Evolutionary conservation across 2,888 invertebrate species (phyloP).

Genomic region (Parnassius orleans): DNA sequence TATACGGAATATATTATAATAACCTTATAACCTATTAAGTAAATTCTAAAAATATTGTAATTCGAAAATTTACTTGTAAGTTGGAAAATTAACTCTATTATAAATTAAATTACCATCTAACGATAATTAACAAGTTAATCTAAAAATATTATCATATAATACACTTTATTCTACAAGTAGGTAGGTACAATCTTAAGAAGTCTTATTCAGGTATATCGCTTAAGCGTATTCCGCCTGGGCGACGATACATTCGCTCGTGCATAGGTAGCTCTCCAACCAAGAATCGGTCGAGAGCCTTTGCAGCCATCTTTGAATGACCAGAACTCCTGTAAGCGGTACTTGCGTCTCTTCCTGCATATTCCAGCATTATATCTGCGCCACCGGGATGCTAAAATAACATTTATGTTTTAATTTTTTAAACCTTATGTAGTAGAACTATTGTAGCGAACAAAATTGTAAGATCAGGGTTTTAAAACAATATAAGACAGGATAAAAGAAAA

Average conservation of each 20-base stretch:
- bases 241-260: slow-evolving; percentile 86
- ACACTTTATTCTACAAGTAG: slow-evolving; percentile 27
- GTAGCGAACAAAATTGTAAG: no score
- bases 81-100: no score
- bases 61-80: no score
- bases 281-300: slow-evolving; percentile 84
- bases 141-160: slow-evolving; percentile 28
- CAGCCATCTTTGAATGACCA: slow-evolving; percentile 86
- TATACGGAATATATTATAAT: slow-evolving; percentile 32
- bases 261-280: slow-evolving; percentile 88
- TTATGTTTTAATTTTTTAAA: slow-evolving; percentile 1
- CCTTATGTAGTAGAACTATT: neutral
- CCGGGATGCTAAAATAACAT: slow-evolving; percentile 87
- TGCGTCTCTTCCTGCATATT: slow-evolving; percentile 92
- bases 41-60: no score
- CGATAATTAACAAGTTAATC: neutral
- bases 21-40: slow-evolving; percentile 3
- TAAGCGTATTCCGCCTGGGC: slow-evolving; percentile 80
- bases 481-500: no score
- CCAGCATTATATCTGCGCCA: slow-evolving; percentile 89
- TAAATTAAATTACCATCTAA: neutral
- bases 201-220: slow-evolving; percentile 79
- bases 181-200: slow-evolving; percentile 30
- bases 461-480: no score
- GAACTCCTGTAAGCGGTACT: slow-evolving; percentile 90